Conservation (phyloP, 2,113 vertebrate genomes). For the Pomatostomus ruficeps region DNA sequence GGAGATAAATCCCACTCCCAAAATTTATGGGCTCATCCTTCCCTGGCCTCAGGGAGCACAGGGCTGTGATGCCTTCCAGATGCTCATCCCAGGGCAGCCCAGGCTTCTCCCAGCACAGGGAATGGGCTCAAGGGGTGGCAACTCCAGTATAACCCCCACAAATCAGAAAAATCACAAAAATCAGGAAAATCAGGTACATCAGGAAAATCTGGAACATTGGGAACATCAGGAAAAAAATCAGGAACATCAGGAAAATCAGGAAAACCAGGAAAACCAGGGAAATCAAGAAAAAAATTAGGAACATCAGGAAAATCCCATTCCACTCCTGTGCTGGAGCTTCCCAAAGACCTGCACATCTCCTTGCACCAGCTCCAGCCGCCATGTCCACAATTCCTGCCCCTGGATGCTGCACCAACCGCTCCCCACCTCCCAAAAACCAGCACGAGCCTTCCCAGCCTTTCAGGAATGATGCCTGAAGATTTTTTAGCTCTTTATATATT, state of each 20-base stretch:
- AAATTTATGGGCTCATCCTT: background rate
- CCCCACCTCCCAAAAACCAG: background rate
- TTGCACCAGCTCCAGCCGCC: rapidly evolving
- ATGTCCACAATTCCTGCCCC: background rate
- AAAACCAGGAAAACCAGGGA: no score
- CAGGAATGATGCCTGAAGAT: background rate
- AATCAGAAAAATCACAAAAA: background rate
- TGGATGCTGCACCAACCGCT: rapidly evolving
- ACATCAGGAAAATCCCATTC: background rate
- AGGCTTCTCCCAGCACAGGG: background rate
- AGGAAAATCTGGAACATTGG: no score
- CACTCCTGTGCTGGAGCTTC: background rate
- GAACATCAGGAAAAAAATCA: no score
- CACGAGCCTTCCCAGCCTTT: background rate
- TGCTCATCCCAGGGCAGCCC: background rate
- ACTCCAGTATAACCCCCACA: background rate
- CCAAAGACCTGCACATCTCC: background rate
- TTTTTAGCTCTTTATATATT: background rate
- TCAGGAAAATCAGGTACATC: no score
- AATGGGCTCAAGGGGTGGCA: rapidly evolving
- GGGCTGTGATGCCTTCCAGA: background rate
- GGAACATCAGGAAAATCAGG: no score
- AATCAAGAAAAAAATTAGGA: background rate
- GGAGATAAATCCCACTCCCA: background rate
- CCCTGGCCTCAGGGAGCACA: background rate